These are phyloP conservation scores for Ommatoiulus sabulosus DNA, from an alignment of 2,888 invertebrate species.

Conservation along the genomic window DNA sequence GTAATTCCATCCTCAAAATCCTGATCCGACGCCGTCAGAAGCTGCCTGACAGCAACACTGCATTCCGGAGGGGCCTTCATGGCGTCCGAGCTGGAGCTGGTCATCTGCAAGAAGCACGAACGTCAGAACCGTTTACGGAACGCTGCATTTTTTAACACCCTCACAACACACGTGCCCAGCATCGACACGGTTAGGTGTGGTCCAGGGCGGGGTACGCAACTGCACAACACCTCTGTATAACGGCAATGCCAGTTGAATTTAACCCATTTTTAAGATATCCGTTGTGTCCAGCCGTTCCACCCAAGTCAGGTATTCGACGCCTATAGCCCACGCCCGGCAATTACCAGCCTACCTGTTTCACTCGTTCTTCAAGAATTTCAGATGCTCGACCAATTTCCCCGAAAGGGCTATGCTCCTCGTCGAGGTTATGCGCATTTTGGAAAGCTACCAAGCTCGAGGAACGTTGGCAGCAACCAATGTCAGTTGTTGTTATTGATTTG, in stretches of 20 bases:
- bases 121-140: neutral
- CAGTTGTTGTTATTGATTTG: constrained; percentile 19
- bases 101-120: constrained; percentile 3
- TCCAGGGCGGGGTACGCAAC: constrained; percentile 11
- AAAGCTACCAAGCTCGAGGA: neutral
- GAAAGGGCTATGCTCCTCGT: neutral
- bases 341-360: constrained; percentile 13
- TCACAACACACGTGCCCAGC: neutral
- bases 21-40: constrained; percentile 45
- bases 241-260: neutral
- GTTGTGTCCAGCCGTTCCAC: neutral
- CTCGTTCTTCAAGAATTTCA: neutral
- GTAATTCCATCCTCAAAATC: constrained; percentile 38
- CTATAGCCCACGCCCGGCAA: constrained; percentile 32
- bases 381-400: neutral
- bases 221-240: constrained; percentile 16
- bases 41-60: neutral
- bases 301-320: constrained; percentile 13
- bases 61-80: neutral
- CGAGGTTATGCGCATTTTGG: constrained; percentile 17
- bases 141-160: neutral
- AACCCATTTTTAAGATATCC: constrained; percentile 5
- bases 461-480: constrained; percentile 3
- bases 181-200: neutral
- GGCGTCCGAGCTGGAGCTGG: constrained; percentile 26